These are phyloP conservation scores for Plecotus auritus DNA, from an alignment of 2,113 vertebrate genomes.

Conservation along the genomic window DNA sequence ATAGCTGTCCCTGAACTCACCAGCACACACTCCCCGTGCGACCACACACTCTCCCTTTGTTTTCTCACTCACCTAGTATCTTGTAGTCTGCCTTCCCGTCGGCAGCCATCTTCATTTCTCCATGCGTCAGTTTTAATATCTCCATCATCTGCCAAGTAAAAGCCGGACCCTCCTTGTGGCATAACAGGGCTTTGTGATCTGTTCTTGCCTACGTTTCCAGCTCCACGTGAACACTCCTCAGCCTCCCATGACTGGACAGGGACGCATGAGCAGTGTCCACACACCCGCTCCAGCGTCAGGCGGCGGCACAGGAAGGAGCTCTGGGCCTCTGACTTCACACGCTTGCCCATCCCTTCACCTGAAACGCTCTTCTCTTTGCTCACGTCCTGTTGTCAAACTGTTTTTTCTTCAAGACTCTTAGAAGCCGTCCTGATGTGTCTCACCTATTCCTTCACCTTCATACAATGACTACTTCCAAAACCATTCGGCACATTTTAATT, in stretches of 20 bases:
- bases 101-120: too few species aligned
- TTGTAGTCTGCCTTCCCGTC: too few species aligned
- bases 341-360: neutral
- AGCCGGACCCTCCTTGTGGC: neutral
- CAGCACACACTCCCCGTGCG: too few species aligned
- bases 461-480: neutral
- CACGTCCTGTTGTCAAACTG: neutral
- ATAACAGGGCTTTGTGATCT: neutral
- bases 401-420: neutral
- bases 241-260: neutral
- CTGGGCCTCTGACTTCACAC: neutral
- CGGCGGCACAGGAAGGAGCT: neutral
- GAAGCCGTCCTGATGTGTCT: neutral
- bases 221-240: neutral
- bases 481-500: neutral
- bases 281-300: neutral
- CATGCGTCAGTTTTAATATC: neutral
- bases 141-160: neutral
- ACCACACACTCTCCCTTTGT: too few species aligned
- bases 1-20: too few species aligned
- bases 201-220: neutral
- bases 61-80: too few species aligned
- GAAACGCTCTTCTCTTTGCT: neutral
- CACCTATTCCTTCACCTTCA: neutral
- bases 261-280: neutral